Percentiles rank a stretch among this genome's conserved stretches.
phyloP scores from a whole-genome alignment of 2,113 vertebrate genomes.

The Tupaia tana region DNA sequence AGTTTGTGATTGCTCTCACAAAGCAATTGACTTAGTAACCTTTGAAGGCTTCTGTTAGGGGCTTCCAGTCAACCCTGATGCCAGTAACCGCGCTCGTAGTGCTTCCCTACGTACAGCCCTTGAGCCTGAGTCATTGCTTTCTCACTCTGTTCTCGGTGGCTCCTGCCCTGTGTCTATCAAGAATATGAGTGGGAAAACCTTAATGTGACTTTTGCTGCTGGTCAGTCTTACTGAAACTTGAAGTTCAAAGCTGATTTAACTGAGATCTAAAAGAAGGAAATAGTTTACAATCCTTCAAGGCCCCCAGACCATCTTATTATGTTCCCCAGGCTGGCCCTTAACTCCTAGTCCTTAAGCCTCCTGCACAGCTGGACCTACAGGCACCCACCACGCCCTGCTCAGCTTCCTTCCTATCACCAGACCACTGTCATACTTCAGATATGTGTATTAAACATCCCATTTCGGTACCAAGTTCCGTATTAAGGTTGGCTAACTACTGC shows the following conservation, averaged over 20 bases:
- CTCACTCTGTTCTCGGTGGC: not conserved
- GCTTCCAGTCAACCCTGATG: not conserved
- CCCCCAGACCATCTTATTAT: not conserved
- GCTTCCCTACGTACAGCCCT: not conserved
- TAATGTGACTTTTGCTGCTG: not conserved
- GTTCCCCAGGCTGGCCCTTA: no score
- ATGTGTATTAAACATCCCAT: not conserved
- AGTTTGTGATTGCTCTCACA: not conserved
- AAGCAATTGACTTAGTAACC: not conserved
- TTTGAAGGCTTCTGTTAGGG: not conserved
- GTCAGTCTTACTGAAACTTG: not conserved
- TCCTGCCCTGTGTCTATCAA: not conserved
- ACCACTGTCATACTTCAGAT: not conserved
- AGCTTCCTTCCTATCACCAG: not conserved
- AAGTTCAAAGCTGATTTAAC: not conserved
- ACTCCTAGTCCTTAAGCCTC: no score
- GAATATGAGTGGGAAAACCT: not conserved
- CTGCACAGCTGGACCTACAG: no score
- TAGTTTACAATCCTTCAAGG: not conserved
- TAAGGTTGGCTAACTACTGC: not conserved
- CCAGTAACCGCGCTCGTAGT: not conserved
- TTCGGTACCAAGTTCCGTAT: not conserved
- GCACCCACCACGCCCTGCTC: no score
- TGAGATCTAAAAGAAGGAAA: not conserved
- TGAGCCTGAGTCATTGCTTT: not conserved